These are phyloP conservation scores for Morelia viridis DNA, from an alignment of 2,797 vertebrate genomes.

Conservation along the genomic window DNA sequence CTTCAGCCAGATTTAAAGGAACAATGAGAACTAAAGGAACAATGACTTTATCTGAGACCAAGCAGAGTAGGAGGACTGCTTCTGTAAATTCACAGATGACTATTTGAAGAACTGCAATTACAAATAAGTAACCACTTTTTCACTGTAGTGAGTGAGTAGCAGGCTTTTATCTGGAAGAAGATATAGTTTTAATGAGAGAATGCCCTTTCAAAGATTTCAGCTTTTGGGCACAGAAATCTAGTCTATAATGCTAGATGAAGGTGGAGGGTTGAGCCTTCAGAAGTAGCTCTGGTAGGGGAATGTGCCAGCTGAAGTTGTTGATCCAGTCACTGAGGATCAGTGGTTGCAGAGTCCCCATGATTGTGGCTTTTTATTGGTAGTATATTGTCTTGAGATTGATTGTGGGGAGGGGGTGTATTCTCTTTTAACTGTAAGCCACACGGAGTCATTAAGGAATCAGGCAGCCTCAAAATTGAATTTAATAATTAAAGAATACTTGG, in stretches of 20 bases:
- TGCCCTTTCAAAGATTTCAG: background rate
- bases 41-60: background rate
- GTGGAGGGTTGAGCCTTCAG: background rate
- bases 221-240: background rate
- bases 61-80: background rate
- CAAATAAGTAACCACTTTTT: background rate
- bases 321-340: background rate
- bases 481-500: background rate
- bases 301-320: background rate
- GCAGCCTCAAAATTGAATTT: background rate
- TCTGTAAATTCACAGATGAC: background rate
- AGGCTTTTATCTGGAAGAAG: background rate
- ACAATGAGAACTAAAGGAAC: background rate
- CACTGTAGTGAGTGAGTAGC: background rate
- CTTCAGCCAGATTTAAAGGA: background rate
- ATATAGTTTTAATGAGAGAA: background rate
- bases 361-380: background rate
- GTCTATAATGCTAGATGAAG: background rate
- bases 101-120: background rate
- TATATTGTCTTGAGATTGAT: background rate
- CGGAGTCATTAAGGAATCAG: background rate
- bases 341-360: background rate
- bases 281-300: background rate
- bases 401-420: background rate
- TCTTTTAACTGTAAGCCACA: background rate